Percentiles rank a stretch among this genome's conserved stretches.
These are phyloP conservation scores for Limnothrissa miodon DNA, from an alignment of 2,113 vertebrate species.

Conservation along the genomic window DNA sequence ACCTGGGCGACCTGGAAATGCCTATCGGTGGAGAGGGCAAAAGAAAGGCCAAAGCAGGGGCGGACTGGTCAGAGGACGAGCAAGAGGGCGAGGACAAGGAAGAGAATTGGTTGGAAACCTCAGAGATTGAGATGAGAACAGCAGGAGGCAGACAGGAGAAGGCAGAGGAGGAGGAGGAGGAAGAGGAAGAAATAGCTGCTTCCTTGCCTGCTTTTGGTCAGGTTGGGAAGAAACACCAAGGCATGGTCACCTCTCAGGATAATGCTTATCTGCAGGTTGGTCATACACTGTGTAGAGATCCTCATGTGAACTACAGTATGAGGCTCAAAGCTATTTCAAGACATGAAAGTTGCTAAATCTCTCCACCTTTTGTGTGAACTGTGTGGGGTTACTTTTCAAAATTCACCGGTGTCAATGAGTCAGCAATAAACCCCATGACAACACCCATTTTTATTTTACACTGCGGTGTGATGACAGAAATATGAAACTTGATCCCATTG, in stretches of 20 bases:
- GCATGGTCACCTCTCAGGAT: not conserved
- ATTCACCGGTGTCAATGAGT: not conserved
- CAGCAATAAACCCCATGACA: not conserved
- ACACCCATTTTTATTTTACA: not conserved
- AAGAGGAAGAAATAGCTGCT: not conserved
- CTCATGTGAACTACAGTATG: no score
- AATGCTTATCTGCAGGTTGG: constrained; percentile 17
- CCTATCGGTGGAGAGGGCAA: not conserved
- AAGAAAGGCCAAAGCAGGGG: not conserved
- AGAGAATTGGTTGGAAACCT: not conserved
- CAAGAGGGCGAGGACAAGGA: not conserved
- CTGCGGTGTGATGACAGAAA: not conserved
- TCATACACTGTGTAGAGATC: no score
- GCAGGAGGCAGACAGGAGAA: not conserved
- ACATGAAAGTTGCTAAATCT: no score
- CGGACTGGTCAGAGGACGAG: not conserved
- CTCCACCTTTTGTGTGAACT: no score
- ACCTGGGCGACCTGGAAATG: not conserved
- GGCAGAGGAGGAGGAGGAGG: constrained; percentile 23
- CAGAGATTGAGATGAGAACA: not conserved
- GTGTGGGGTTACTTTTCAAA: no score
- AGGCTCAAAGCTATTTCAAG: no score
- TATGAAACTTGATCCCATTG: not conserved
- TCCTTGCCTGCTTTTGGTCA: not conserved
- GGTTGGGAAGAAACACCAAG: not conserved